A percentile compares a stretch with the other conserved stretches of the same genome.
These are phyloP conservation scores for Orientallactaga sibirica DNA, from an alignment of 2,797 vertebrate genomes.

Conservation along the genomic window DNA sequence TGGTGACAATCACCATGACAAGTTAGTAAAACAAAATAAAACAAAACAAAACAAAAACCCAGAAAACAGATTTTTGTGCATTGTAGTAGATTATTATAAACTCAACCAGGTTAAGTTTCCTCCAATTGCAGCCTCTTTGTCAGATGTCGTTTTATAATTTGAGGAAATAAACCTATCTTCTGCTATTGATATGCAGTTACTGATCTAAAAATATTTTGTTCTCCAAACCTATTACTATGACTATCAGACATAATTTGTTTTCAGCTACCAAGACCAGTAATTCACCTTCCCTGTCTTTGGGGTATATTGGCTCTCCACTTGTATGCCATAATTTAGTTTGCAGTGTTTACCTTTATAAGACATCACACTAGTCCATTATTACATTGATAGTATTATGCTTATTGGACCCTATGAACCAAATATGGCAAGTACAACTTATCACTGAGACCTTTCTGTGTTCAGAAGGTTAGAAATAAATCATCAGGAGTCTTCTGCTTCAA, in stretches of 20 bases:
- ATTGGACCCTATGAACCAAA: not conserved
- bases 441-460: not conserved
- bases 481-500: no score
- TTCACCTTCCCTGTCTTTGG: not conserved
- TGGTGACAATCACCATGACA: no score
- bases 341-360: not conserved
- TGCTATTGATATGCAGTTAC: not conserved
- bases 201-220: not conserved
- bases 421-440: not conserved
- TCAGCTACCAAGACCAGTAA: not conserved
- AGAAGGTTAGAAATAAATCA: no score
- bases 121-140: not conserved
- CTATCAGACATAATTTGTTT: not conserved
- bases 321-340: not conserved
- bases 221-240: not conserved
- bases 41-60: not conserved
- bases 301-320: not conserved
- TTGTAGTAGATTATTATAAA: not conserved
- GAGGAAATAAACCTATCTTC: not conserved
- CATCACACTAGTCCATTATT: not conserved
- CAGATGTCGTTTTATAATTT: not conserved
- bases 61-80: not conserved
- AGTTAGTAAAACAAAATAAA: not conserved
- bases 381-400: not conserved
- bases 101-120: not conserved